Evolutionary conservation across 1,140 invertebrate species (phyloP), one percentile per base, ranked within the genome.

Genomic region (Octopus bimaculoides): DNA sequence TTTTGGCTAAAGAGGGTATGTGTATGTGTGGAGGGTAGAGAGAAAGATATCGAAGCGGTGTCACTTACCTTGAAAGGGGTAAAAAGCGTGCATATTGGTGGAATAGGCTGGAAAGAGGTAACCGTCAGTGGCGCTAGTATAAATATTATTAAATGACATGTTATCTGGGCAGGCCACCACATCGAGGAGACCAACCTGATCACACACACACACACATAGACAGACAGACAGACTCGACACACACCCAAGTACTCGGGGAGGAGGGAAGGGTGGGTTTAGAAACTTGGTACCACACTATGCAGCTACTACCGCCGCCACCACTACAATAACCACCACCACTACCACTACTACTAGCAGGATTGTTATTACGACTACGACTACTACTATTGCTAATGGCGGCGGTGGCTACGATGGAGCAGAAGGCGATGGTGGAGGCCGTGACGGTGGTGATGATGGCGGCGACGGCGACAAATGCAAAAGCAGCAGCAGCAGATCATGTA

Each of bases 61-160:
- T 71, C 66, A 56, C 79, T 80, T 77, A 80, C 79, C 79, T 80
- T 77, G 79, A 71, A 77, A 77, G 8, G 55, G 61, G 41, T 77
- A 77, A 61, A 77, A 80, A 52, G 76, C 56, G 17, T 54, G 75
- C 75, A 77, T 69, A 41, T 41, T 41, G 41, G n/a, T 54, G 17
- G 74, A 52, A 41, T 61, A 61, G 12, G 79, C 73, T 20, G 77
- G 75, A 77, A 77, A 80, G 41, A 80, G 75, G 69, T 76, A 80
- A 12, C 56, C 56, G 17, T 76, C 26, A 14, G 56, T 17, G 55
- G 26, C 73, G 52, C 56, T 55, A 12, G 79, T 52, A 73, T 80
- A 80, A 77, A 80, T 80, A 77, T 80, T 80, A 61, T 80, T 80
- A 41, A 80, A 73, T 54, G 79, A 80, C 79, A 80, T 80, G 56